Evolutionary conservation across 2,888 invertebrate genomes (phyloP).

Genomic region (Hirtodrosophila alboralis): DNA sequence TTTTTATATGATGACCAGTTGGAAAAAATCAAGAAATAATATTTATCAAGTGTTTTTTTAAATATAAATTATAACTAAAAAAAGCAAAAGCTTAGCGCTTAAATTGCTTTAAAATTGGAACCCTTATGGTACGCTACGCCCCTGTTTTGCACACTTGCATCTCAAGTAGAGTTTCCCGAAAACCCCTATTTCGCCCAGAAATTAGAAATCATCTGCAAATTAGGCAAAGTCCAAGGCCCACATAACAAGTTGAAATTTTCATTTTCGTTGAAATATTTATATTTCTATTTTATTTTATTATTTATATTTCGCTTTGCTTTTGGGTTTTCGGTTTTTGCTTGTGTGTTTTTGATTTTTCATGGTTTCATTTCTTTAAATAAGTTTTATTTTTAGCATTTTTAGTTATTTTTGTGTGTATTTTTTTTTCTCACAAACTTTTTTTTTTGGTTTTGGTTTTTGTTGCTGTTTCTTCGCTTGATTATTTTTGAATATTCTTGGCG

Average conservation of each 20-base stretch:
- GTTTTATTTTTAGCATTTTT: conserved; percentile 81
- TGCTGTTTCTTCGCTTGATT: conserved; percentile 48
- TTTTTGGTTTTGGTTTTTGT: conserved; percentile 38
- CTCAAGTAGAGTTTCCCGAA: conserved; percentile 17
- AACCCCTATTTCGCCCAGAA: too few species aligned
- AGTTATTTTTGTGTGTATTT: conserved; percentile 76
- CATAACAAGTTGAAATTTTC: conserved; percentile 22
- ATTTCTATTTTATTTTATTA: conserved; percentile 46
- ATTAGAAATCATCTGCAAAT: conserved; percentile 43
- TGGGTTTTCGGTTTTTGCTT: conserved; percentile 59
- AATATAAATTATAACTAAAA: too few species aligned
- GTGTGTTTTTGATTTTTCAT: conserved; percentile 78
- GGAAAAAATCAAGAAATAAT: too few species aligned
- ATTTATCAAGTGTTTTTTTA: too few species aligned
- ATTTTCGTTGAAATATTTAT: conserved; percentile 29
- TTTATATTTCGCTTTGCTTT: conserved; percentile 66
- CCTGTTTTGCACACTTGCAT: too few species aligned
- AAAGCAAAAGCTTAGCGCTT: too few species aligned
- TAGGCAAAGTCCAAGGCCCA: conserved; percentile 42
- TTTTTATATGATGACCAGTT: too few species aligned
- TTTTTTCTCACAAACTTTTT: conserved; percentile 59
- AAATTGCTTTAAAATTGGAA: too few species aligned
- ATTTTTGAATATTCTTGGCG: conserved; percentile 63
- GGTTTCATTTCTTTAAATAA: conserved; percentile 83
- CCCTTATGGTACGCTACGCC: too few species aligned